Evolutionary conservation across 1,140 invertebrate genomes (phyloP), one percentile per base, ranked within the genome.

Genomic region (Mycetomoellerius zeteki): DNA sequence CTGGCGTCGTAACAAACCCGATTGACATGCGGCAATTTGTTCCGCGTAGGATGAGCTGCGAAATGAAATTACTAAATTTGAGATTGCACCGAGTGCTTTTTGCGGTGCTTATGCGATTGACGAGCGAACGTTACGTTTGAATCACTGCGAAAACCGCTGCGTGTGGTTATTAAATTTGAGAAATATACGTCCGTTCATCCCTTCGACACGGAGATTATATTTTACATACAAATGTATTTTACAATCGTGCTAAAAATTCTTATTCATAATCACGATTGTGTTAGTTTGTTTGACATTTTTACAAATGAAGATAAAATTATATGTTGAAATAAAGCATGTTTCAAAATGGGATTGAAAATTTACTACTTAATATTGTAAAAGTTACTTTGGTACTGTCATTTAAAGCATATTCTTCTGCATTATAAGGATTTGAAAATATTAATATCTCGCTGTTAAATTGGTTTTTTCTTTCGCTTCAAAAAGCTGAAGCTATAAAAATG

Each of bases 401-500:
- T 24, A 5, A 71, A 30, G 2, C 10, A 14, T 16, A 3, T 54
- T n/a, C 43, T 54, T n/a, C 43, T 16, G 14, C 64, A 10, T 43
- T 43, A 43, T 10, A 43, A 2, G 37, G 62, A 71, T 82, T 7
- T 16, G 58, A 30, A 82, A 86, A 62, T 69, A 67, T 69, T 58
- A 47, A 54, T 10, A n/a, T 84, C 10, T 27, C 65, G 10, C 7
- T 12, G 16, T 30, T 58, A 52, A 60, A 65, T 77, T 50, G 78
- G 27, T 84, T 67, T 64, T 73, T 52, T 37, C 60, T 62, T 43
- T 10, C 33, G 43, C 56, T 62, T 72, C 56, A 73, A 85, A 67
- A 85, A 75, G 56, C 24, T 30, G 80, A 81, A 86, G 85, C 75
- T 90, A 75, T 87, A 89, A 90, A 86, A 90, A 80, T 87, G 72